Evolutionary conservation across 2,113 vertebrate genomes (phyloP).

Genomic region (Thalassoma bifasciatum): DNA sequence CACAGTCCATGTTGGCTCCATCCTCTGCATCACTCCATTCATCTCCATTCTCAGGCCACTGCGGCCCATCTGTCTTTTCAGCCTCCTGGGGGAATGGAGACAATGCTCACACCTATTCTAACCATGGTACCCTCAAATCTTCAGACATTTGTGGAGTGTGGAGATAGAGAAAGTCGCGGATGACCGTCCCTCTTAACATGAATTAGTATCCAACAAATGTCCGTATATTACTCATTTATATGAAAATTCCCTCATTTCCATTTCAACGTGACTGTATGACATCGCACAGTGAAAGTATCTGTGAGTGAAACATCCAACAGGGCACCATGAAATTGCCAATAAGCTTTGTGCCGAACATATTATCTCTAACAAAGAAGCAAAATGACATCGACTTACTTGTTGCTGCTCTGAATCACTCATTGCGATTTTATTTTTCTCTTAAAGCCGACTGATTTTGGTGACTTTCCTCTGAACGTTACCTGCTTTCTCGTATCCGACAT

Average conservation of each 20-base stretch:
- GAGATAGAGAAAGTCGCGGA: too few species aligned
- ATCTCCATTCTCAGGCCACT: slow-evolving; percentile 86
- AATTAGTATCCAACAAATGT: background rate
- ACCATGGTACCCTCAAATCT: too few species aligned
- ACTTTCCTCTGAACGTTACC: slow-evolving; percentile 25
- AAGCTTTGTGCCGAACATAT: background rate
- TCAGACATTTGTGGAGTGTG: too few species aligned
- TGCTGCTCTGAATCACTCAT: slow-evolving; percentile 77
- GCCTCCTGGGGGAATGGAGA: slow-evolving; percentile 29
- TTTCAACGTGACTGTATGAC: background rate
- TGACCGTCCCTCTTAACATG: too few species aligned
- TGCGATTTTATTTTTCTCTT: slow-evolving; percentile 5
- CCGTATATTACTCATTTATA: background rate
- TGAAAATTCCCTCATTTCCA: background rate
- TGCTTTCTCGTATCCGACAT: slow-evolving; percentile 13
- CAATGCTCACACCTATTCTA: too few species aligned
- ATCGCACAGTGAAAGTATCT: too few species aligned
- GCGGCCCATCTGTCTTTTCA: slow-evolving; percentile 21
- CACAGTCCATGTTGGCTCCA: slow-evolving; percentile 76
- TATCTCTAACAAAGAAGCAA: background rate
- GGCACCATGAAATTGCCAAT: background rate
- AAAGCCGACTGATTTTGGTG: slow-evolving; percentile 7
- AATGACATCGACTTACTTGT: slow-evolving; percentile 67
- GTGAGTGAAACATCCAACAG: background rate
- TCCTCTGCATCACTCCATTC: slow-evolving; percentile 78